phyloP scores from a whole-genome alignment of 2,888 invertebrate species.

The Euproctis similis region DNA sequence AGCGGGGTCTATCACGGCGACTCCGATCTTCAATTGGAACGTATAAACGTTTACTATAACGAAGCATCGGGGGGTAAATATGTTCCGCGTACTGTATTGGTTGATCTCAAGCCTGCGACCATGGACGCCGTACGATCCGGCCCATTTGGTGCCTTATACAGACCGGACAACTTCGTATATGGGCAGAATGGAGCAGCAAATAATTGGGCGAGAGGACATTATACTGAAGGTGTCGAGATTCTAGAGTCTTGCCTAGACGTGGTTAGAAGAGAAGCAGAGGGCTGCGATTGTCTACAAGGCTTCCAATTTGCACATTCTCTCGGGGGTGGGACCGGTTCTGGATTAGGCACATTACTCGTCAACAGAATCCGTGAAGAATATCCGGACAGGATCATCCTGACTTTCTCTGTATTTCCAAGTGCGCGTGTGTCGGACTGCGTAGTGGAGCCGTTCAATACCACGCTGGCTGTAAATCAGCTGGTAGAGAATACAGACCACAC shows the following conservation, averaged over 20 bases:
- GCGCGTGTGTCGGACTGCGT: slow-evolving; percentile 84
- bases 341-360: slow-evolving; percentile 80
- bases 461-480: slow-evolving; percentile 87
- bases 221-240: slow-evolving; percentile 93
- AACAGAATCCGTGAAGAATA: slow-evolving; percentile 93
- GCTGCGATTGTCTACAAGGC: slow-evolving; percentile 93
- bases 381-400: slow-evolving; percentile 89
- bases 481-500: slow-evolving; percentile 84
- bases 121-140: slow-evolving; percentile 94
- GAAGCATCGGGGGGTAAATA: slow-evolving; percentile 77
- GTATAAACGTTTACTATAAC: slow-evolving; percentile 86
- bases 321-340: slow-evolving; percentile 69
- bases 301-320: slow-evolving; percentile 88
- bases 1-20: slow-evolving; percentile 81
- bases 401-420: slow-evolving; percentile 87
- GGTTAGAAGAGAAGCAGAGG: slow-evolving; percentile 88
- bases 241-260: slow-evolving; percentile 89
- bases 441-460: slow-evolving; percentile 87
- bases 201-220: slow-evolving; percentile 82
- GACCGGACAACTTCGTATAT: slow-evolving; percentile 93
- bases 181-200: slow-evolving; percentile 70
- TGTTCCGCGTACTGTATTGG: slow-evolving; percentile 59
- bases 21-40: slow-evolving; percentile 82
- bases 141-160: slow-evolving; percentile 87
- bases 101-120: slow-evolving; percentile 60